A percentile compares a stretch with the other conserved stretches of the same genome.
phyloP scores from a whole-genome alignment of 2,797 vertebrate species.

The Molothrus ater region DNA sequence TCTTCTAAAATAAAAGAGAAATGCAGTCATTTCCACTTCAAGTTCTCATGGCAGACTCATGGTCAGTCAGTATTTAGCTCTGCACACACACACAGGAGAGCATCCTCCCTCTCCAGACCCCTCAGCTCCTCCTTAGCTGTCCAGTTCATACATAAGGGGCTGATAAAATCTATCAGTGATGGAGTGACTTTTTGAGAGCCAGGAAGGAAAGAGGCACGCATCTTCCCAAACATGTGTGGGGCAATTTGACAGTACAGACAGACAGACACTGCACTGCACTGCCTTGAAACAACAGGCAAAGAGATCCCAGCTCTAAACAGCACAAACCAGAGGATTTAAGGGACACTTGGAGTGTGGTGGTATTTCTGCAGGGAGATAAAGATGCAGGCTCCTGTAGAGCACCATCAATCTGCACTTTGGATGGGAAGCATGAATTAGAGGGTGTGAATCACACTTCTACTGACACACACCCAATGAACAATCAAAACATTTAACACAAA shows the following conservation, averaged over 20 bases:
- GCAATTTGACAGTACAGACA: background rate
- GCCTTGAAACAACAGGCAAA: background rate
- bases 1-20: background rate
- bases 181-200: background rate
- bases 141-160: too few relatives aligned
- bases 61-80: background rate
- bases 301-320: background rate
- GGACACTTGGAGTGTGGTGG: background rate
- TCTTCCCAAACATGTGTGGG: fast-evolving
- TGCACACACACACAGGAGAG: background rate
- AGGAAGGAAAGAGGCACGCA: background rate
- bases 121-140: background rate
- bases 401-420: background rate
- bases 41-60: background rate
- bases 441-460: background rate
- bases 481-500: background rate
- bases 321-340: background rate
- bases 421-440: background rate
- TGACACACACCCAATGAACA: background rate
- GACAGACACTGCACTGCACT: background rate
- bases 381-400: background rate
- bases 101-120: background rate
- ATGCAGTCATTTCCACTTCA: fast-evolving
- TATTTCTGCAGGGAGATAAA: background rate
- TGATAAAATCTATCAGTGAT: background rate